These are phyloP conservation scores for Chloroceryle inda DNA, from an alignment of 2,797 vertebrate species.

Conservation along the genomic window DNA sequence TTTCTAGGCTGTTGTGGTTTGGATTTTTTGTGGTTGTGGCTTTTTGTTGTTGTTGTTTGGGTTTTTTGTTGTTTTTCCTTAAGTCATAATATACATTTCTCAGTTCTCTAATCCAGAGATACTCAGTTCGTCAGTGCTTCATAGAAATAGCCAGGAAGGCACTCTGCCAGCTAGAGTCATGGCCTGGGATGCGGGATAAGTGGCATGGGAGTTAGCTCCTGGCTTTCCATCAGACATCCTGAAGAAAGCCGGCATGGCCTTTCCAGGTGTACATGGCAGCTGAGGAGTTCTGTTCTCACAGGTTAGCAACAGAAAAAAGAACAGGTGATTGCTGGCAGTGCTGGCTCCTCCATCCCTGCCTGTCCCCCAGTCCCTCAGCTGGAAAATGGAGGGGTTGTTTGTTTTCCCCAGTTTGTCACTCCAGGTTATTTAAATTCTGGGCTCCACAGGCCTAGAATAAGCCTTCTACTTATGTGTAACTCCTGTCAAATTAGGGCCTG, in stretches of 20 bases:
- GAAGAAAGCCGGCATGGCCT: rapidly evolving
- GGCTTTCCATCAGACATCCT: not conserved
- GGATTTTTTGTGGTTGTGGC: not conserved
- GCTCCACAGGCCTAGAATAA: not conserved
- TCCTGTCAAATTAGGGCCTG: not conserved
- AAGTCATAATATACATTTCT: not conserved
- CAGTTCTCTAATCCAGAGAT: not conserved
- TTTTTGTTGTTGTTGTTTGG: not conserved
- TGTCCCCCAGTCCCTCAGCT: not conserved
- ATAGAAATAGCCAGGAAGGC: not conserved
- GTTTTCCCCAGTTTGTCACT: not conserved
- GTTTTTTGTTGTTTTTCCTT: not conserved
- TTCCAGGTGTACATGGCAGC: not conserved
- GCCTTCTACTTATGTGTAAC: not conserved
- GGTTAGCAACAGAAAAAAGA: not conserved
- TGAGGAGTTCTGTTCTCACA: not conserved
- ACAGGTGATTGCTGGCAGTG: not conserved
- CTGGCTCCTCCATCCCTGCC: not conserved
- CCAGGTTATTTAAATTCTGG: not conserved
- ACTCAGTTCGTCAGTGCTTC: not conserved
- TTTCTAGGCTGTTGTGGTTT: not conserved
- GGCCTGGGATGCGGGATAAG: not conserved
- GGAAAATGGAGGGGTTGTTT: not conserved
- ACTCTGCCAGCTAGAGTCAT: not conserved
- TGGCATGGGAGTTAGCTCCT: not conserved